Conservation (phyloP, 2,113 vertebrate genomes). For the Rhinichthys klamathensis region DNA sequence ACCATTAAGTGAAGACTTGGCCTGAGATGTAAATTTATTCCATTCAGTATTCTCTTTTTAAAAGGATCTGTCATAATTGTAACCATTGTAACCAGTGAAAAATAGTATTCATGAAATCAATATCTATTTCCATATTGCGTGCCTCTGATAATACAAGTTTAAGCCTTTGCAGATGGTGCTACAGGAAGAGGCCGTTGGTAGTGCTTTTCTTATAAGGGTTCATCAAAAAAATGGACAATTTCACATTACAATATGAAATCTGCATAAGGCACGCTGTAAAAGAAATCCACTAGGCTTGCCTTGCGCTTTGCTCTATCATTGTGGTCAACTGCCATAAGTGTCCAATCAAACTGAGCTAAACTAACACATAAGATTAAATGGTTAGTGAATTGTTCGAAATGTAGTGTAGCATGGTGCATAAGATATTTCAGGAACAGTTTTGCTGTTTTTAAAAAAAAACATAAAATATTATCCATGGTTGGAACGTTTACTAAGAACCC, state of each 20-base stretch:
- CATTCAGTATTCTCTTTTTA: conserved; percentile 75
- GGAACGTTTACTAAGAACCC: background rate
- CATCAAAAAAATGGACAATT: conserved; percentile 46
- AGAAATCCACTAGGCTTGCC: conserved; percentile 10
- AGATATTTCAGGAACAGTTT: background rate
- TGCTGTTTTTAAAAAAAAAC: conserved; percentile 61
- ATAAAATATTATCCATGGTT: background rate
- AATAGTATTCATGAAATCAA: conserved; percentile 78
- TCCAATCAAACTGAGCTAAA: conserved; percentile 8
- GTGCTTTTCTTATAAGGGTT: conserved; percentile 54
- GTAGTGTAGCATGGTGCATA: background rate
- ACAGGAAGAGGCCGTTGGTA: conserved; percentile 67
- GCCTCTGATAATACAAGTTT: conserved; percentile 69
- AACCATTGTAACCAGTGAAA: conserved; percentile 83
- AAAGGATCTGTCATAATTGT: conserved; percentile 68
- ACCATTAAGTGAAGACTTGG: conserved; percentile 75
- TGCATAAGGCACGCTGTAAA: conserved; percentile 36
- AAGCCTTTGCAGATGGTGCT: conserved; percentile 65
- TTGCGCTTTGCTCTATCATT: background rate
- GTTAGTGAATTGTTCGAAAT: background rate
- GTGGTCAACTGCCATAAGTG: background rate
- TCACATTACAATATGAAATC: conserved; percentile 53
- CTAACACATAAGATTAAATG: background rate
- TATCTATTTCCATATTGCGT: conserved; percentile 80
- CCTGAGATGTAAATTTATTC: conserved; percentile 85